These are phyloP conservation scores for Taphrorychus bicolor DNA, from an alignment of 2,888 invertebrate genomes.

Conservation along the genomic window DNA sequence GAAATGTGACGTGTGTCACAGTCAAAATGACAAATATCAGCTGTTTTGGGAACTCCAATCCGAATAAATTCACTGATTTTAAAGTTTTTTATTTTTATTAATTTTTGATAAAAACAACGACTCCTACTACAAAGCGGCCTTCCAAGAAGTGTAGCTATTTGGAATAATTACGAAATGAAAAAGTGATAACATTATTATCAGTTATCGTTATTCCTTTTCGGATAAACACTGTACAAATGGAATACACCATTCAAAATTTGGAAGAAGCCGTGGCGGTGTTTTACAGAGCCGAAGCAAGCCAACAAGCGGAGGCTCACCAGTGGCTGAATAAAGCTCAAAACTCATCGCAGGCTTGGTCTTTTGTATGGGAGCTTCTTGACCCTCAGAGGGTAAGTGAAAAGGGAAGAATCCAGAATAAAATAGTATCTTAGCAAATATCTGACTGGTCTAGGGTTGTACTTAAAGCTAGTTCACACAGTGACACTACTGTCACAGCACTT, in stretches of 20 bases:
- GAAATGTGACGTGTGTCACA: no score
- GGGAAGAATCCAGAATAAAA: no score
- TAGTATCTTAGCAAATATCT: no score
- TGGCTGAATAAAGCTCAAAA: constrained; percentile 88
- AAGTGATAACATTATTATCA: no score
- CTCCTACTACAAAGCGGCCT: not conserved
- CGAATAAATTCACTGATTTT: no score
- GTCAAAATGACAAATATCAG: not conserved
- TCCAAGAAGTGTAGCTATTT: not conserved
- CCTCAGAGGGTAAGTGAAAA: constrained; percentile 72
- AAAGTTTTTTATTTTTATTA: no score
- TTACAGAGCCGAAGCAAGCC: constrained; percentile 67
- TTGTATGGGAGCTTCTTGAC: constrained; percentile 88
- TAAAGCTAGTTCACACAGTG: no score
- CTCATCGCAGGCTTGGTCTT: constrained; percentile 90
- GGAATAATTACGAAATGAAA: not conserved
- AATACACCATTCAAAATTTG: constrained; percentile 69
- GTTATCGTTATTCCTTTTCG: no score
- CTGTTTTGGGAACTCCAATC: no score
- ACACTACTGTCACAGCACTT: no score
- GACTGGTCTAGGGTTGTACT: no score
- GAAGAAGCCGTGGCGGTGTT: constrained; percentile 74
- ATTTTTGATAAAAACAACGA: not conserved
- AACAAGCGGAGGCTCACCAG: constrained; percentile 80
- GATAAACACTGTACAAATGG: constrained; percentile 59